Evolutionary conservation across 2,888 invertebrate species (phyloP).

Genomic region (Lasioglossum villosulum): DNA sequence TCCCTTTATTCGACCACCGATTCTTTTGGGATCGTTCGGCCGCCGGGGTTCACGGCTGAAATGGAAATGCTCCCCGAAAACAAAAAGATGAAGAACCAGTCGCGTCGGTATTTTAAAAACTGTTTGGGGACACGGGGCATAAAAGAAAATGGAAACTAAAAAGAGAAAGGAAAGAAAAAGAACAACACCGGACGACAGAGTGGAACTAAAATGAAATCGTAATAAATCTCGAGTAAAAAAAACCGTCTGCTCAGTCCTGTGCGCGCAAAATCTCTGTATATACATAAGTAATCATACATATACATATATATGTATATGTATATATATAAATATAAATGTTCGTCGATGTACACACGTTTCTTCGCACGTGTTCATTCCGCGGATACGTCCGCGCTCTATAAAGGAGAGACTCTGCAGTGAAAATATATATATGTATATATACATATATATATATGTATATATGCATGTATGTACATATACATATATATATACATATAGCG

Average conservation of each 20-base stretch:
- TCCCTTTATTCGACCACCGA: constrained; percentile 28
- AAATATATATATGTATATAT: constrained; percentile 11
- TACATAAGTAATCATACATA: constrained; percentile 67
- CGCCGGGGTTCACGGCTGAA: constrained; percentile 37
- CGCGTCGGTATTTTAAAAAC: constrained; percentile 50
- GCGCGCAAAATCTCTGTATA: constrained; percentile 64
- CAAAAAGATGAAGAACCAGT: constrained; percentile 48
- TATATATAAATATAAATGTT: neutral
- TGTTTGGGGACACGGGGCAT: neutral
- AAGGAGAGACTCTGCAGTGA: constrained; percentile 50
- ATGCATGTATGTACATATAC: neutral
- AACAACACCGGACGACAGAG: constrained; percentile 42
- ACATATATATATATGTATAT: neutral
- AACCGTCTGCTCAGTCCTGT: constrained; percentile 63
- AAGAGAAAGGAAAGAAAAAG: constrained; percentile 15
- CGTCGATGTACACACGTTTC: constrained; percentile 26
- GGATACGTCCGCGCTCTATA: constrained; percentile 31
- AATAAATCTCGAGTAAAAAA: constrained; percentile 69
- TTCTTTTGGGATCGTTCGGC: constrained; percentile 41
- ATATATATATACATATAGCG: neutral
- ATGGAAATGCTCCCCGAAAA: constrained; percentile 26
- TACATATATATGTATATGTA: neutral
- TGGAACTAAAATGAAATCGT: constrained; percentile 67
- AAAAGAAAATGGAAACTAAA: constrained; percentile 50
- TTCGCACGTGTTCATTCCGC: constrained; percentile 38